Percentiles rank a stretch among this genome's conserved stretches.
These are phyloP conservation scores for Heterotilapia buettikoferi DNA, from an alignment of 2,113 vertebrate genomes.

Conservation along the genomic window DNA sequence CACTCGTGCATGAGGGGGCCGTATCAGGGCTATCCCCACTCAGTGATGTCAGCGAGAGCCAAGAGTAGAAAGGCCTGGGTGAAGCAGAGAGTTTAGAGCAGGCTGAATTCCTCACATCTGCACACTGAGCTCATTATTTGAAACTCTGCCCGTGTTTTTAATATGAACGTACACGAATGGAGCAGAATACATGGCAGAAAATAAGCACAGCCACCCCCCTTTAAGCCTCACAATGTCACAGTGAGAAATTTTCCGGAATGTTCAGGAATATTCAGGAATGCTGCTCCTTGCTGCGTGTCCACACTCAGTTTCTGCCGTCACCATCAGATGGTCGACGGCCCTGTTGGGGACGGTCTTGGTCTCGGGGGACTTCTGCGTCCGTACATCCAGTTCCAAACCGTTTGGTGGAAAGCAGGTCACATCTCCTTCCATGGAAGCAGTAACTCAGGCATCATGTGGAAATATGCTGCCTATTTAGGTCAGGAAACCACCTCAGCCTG, in stretches of 20 bases:
- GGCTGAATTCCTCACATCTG: neutral
- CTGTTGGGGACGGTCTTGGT: neutral
- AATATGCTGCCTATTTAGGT: neutral
- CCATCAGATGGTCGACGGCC: neutral
- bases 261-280: neutral
- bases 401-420: neutral
- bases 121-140: neutral
- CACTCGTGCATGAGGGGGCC: neutral
- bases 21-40: neutral
- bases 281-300: neutral
- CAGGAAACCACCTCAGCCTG: neutral
- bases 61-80: neutral
- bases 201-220: neutral
- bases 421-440: neutral
- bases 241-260: accelerated
- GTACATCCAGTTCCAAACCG: neutral
- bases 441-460: neutral
- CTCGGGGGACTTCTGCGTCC: neutral
- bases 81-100: neutral
- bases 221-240: neutral
- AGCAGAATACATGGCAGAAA: neutral
- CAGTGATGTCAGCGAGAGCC: neutral
- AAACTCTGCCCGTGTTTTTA: neutral
- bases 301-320: neutral
- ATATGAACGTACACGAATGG: neutral